Percentiles rank a stretch among this genome's conserved stretches.
Evolutionary conservation across 2,797 vertebrate genomes (phyloP).

Genomic region (Cyprinella venusta): DNA sequence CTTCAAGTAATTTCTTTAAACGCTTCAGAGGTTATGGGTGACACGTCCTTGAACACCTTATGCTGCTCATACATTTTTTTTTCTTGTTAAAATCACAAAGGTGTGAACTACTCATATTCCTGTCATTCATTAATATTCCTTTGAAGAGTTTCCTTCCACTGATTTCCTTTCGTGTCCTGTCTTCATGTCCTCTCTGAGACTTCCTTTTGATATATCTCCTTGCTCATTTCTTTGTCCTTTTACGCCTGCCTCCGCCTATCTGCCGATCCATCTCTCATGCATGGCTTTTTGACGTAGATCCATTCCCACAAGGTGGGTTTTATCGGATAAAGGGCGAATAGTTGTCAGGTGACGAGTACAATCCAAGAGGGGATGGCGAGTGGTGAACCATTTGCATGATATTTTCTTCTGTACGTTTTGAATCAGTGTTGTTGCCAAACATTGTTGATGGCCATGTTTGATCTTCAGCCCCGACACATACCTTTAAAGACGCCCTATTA

Average conservation of each 20-base stretch:
- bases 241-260: constrained; percentile 26
- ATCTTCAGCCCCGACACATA: not conserved
- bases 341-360: constrained; percentile 37
- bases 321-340: constrained; percentile 31
- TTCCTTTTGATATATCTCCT: constrained; percentile 36
- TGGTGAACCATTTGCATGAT: not conserved
- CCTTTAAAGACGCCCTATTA: not conserved
- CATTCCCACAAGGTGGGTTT: constrained; percentile 24
- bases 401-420: constrained; percentile 1
- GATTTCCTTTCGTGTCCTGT: constrained; percentile 34
- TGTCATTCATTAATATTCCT: constrained; percentile 45
- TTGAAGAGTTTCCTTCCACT: constrained; percentile 37
- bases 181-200: constrained; percentile 11
- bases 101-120: constrained; percentile 8
- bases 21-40: constrained; percentile 15
- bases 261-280: constrained; percentile 19
- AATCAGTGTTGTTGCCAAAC: not conserved
- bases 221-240: constrained; percentile 42
- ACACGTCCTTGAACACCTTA: constrained; percentile 7
- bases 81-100: constrained; percentile 24
- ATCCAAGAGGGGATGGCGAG: not conserved
- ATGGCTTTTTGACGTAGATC: constrained; percentile 7
- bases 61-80: constrained; percentile 21
- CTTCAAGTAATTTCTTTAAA: constrained; percentile 11
- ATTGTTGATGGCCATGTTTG: not conserved